A percentile compares a stretch with the other conserved stretches of the same genome.
phyloP scores from a whole-genome alignment of 2,113 vertebrate species.

The Pedionomus torquatus region DNA sequence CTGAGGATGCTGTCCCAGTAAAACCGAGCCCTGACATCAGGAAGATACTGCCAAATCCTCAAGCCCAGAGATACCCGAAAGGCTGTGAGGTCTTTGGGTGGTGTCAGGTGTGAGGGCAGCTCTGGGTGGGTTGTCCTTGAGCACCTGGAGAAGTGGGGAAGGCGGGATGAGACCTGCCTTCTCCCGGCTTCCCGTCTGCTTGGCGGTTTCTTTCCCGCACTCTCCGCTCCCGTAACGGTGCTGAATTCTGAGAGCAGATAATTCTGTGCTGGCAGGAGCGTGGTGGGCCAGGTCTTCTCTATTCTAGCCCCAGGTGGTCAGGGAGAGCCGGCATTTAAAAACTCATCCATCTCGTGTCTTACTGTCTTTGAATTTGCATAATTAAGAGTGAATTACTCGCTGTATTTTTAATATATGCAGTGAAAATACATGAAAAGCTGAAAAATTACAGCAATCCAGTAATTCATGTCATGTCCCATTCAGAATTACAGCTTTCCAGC shows the following conservation, averaged over 20 bases:
- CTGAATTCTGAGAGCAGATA: background rate
- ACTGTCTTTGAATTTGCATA: slow-evolving; percentile 50
- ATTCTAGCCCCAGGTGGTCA: background rate
- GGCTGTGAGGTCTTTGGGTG: background rate
- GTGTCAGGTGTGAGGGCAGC: background rate
- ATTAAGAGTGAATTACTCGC: slow-evolving; percentile 56
- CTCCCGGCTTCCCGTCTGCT: background rate
- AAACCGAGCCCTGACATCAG: background rate
- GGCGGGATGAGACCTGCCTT: background rate
- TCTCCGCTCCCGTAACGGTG: background rate
- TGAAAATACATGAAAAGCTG: slow-evolving; percentile 39
- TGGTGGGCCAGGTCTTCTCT: background rate
- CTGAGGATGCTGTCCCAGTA: background rate
- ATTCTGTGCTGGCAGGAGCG: background rate
- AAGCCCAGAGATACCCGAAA: background rate
- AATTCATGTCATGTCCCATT: slow-evolving; percentile 68
- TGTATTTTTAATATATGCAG: slow-evolving; percentile 43
- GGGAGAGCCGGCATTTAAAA: slow-evolving; percentile 36
- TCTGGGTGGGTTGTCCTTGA: background rate
- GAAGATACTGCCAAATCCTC: background rate
- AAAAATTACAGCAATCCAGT: slow-evolving; percentile 52
- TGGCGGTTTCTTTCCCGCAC: background rate
- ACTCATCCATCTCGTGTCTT: slow-evolving; percentile 51
- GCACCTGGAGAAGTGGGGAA: background rate
- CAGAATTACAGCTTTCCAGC: slow-evolving; percentile 53